phyloP scores from a whole-genome alignment of 2,888 invertebrate genomes.

The Venustoraphidia nigricollis region DNA sequence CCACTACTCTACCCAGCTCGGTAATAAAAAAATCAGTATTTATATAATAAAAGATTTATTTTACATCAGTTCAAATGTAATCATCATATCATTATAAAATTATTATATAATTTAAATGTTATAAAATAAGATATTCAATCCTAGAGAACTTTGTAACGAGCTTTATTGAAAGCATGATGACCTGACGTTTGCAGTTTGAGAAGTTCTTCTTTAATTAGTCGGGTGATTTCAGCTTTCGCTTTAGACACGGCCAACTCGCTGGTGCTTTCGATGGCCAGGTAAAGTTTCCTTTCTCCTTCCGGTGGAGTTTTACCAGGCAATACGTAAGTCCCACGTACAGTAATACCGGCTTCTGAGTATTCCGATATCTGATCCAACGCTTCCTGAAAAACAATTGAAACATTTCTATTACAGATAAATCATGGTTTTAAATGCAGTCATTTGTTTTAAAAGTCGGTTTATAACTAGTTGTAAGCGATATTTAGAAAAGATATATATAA shows the following conservation, averaged over 20 bases:
- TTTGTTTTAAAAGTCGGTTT: too few species aligned
- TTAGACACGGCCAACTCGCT: conserved; percentile 91
- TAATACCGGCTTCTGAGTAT: conserved; percentile 97
- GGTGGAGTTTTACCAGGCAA: conserved; percentile 78
- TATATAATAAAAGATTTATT: too few species aligned
- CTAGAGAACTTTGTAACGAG: conserved; percentile 87
- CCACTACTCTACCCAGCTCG: too few species aligned
- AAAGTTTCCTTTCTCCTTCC: conserved; percentile 88
- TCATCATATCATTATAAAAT: too few species aligned
- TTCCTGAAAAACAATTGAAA: conserved; percentile 44
- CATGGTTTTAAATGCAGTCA: too few species aligned
- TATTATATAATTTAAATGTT: background rate
- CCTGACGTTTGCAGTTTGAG: conserved; percentile 78
- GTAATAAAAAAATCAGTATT: too few species aligned
- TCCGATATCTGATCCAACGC: conserved; percentile 96
- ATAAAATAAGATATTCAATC: conserved; percentile 3
- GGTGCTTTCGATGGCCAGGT: conserved; percentile 96
- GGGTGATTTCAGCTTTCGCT: conserved; percentile 92
- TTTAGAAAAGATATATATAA: background rate
- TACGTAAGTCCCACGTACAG: conserved; percentile 94
- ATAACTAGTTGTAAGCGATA: too few species aligned
- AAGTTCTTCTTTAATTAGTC: conserved; percentile 95
- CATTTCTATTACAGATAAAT: too few species aligned
- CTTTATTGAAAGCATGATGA: conserved; percentile 78
- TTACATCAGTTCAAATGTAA: too few species aligned